A percentile compares a stretch with the other conserved stretches of the same genome.
Conservation (phyloP, 2,113 vertebrate genomes). For the Alethe diademata region DNA sequence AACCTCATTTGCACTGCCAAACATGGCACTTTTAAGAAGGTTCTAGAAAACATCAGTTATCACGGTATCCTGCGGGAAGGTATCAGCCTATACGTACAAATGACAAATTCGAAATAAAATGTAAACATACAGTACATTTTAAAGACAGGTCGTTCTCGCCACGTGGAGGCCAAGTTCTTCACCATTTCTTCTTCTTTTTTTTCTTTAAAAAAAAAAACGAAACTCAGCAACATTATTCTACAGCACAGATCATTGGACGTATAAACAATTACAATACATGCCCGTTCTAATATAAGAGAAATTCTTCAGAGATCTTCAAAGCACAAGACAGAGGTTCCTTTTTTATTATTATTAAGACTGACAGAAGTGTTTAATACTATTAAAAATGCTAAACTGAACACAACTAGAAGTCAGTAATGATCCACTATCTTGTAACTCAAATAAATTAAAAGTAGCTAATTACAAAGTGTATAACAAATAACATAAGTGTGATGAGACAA, state of each 20-base stretch:
- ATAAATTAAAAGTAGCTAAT: conserved; percentile 79
- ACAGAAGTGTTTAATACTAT: conserved; percentile 79
- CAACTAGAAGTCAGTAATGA: conserved; percentile 78
- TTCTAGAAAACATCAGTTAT: conserved; percentile 76
- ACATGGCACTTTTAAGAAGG: conserved; percentile 77
- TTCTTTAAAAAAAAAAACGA: background rate
- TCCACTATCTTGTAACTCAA: conserved; percentile 74
- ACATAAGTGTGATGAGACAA: conserved; percentile 70
- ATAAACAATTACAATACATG: conserved; percentile 81
- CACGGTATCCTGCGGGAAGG: conserved; percentile 54
- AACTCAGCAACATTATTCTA: conserved; percentile 74
- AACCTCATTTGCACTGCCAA: conserved; percentile 78
- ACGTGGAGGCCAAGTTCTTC: conserved; percentile 66
- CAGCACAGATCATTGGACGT: conserved; percentile 76
- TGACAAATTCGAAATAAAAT: conserved; percentile 71
- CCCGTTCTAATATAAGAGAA: conserved; percentile 74
- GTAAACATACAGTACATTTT: conserved; percentile 79
- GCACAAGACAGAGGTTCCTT: conserved; percentile 77
- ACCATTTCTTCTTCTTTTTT: conserved; percentile 56
- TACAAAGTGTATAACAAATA: conserved; percentile 76
- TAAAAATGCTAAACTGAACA: conserved; percentile 75
- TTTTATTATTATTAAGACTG: conserved; percentile 72
- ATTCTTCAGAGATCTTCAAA: conserved; percentile 80
- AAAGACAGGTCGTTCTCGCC: conserved; percentile 72
- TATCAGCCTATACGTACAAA: conserved; percentile 66